Evolutionary conservation across 1,140 invertebrate genomes (phyloP).

Genomic region (Danaus plexippus): DNA sequence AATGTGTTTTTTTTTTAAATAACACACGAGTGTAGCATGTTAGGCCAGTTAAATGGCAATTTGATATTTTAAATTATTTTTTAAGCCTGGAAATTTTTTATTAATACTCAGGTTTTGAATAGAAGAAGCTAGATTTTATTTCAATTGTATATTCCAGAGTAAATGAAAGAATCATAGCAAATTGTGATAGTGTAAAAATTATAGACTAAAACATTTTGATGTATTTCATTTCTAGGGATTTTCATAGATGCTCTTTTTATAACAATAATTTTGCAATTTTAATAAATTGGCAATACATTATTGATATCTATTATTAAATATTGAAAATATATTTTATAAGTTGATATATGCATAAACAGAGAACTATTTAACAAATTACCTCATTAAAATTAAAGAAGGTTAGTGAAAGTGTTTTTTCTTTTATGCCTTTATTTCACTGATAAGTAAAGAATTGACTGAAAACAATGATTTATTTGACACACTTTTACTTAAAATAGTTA

Average conservation of each 20-base stretch:
- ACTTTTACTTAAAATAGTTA: constrained; percentile 60
- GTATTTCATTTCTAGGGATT: constrained; percentile 15
- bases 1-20: constrained; percentile 13
- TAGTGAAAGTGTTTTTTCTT: constrained; percentile 20
- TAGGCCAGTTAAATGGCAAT: constrained; percentile 14
- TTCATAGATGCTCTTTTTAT: too few relatives aligned
- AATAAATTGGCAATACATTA: too few relatives aligned
- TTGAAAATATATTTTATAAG: too few relatives aligned
- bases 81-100: constrained; percentile 17
- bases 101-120: constrained; percentile 21
- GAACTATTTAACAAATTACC: too few relatives aligned
- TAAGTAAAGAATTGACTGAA: constrained; percentile 70
- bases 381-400: too few relatives aligned
- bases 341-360: too few relatives aligned
- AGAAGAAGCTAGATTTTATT: constrained; percentile 22
- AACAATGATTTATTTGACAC: constrained; percentile 69
- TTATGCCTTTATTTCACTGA: constrained; percentile 65
- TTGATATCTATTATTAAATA: too few relatives aligned
- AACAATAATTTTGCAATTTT: too few relatives aligned
- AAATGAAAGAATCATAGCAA: constrained; percentile 11
- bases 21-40: constrained; percentile 5
- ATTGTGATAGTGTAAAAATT: constrained; percentile 19
- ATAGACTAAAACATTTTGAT: constrained; percentile 16
- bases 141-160: constrained; percentile 14
- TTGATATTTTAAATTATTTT: constrained; percentile 15